A percentile compares a stretch with the other conserved stretches of the same genome.
phyloP scores from a whole-genome alignment of 2,888 invertebrate genomes.

The Dolichomitus sp. region DNA sequence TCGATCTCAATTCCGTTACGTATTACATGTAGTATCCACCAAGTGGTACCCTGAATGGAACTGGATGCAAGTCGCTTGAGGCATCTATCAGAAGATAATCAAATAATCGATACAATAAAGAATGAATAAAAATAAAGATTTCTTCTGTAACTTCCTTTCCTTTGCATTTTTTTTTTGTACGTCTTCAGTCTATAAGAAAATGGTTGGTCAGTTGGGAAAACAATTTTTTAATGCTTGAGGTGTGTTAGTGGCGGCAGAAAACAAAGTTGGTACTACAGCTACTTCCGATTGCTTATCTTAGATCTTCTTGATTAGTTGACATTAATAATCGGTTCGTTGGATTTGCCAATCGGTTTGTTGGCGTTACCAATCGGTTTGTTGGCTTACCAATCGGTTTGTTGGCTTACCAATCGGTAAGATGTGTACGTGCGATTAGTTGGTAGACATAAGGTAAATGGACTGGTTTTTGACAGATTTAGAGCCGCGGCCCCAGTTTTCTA shows the following conservation, averaged over 20 bases:
- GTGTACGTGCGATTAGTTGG: too few relatives aligned
- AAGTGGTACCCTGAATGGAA: not conserved
- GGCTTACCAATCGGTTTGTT: not conserved
- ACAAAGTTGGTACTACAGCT: too few relatives aligned
- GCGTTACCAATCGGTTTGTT: not conserved
- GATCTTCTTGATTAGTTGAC: too few relatives aligned
- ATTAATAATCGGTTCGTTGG: too few relatives aligned
- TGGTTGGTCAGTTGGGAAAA: too few relatives aligned
- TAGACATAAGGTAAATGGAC: too few relatives aligned
- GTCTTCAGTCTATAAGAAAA: not conserved
- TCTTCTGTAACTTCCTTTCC: not conserved
- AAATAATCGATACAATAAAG: not conserved
- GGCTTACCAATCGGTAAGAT: not conserved
- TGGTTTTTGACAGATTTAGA: too few relatives aligned
- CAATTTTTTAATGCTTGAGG: too few relatives aligned
- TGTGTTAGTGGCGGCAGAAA: too few relatives aligned
- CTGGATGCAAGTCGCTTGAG: not conserved
- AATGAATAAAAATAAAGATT: not conserved
- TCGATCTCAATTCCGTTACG: slow-evolving; percentile 50
- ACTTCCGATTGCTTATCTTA: too few relatives aligned
- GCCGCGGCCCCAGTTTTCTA: too few relatives aligned
- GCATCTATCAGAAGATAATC: not conserved
- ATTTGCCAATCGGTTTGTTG: too few relatives aligned
- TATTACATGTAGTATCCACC: slow-evolving; percentile 27
- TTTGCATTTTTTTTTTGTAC: not conserved